These are phyloP conservation scores for Drosophila miranda DNA, from an alignment of 1,140 invertebrate genomes.

Conservation along the genomic window DNA sequence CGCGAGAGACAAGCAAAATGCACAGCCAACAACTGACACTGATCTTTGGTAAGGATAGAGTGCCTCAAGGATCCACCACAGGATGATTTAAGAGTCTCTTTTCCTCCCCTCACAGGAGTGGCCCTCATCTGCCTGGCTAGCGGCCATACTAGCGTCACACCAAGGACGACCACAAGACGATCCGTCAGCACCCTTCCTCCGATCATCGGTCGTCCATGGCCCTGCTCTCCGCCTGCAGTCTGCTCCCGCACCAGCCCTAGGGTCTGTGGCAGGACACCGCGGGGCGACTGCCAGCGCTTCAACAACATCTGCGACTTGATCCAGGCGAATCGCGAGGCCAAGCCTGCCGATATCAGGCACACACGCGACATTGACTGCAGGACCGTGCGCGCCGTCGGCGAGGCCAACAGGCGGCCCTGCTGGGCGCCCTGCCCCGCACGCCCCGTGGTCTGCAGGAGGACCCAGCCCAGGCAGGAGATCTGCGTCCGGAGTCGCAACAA, in stretches of 20 bases:
- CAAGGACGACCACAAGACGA: neutral
- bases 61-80: no score
- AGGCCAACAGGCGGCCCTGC: constrained; percentile 26
- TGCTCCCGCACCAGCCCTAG: constrained; percentile 45
- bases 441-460: constrained; percentile 28
- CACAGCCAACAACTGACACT: constrained; percentile 8
- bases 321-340: neutral
- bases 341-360: constrained; percentile 25
- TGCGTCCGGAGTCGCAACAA: constrained; percentile 47
- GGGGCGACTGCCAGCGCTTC: constrained; percentile 57
- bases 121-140: neutral
- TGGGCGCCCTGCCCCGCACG: constrained; percentile 35
- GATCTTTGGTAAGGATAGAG: constrained; percentile 11
- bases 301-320: constrained; percentile 56
- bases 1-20: constrained; percentile 8
- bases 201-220: neutral
- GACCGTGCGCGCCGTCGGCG: constrained; percentile 32
- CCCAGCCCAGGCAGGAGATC: constrained; percentile 33
- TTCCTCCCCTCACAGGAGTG: neutral
- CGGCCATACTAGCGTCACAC: neutral
- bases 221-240: constrained; percentile 34
- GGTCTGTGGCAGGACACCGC: constrained; percentile 43
- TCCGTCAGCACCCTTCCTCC: neutral
- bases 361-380: constrained; percentile 48
- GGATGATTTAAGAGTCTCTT: neutral